Conservation (phyloP, 2,797 vertebrate species). For the Neosalanx taihuensis region DNA sequence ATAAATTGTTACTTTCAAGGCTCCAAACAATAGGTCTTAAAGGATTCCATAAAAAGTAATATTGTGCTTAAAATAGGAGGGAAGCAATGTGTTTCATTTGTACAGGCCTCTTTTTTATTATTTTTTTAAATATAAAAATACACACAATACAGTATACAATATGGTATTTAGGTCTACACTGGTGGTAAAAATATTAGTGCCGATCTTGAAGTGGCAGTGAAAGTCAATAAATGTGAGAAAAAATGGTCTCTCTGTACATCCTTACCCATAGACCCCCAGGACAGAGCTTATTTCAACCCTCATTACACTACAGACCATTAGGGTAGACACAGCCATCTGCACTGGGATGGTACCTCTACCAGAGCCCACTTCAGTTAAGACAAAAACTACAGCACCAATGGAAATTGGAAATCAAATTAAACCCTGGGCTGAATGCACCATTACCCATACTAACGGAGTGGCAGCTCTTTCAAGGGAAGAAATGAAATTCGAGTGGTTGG, state of each 20-base stretch:
- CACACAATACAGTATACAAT: not conserved
- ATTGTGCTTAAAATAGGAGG: constrained; percentile 38
- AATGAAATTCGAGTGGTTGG: constrained; percentile 46
- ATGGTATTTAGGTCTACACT: constrained; percentile 13
- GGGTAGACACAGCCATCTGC: constrained; percentile 66
- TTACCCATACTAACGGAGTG: constrained; percentile 69
- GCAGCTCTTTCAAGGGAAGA: constrained; percentile 52
- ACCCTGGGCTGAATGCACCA: constrained; percentile 70
- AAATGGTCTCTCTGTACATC: not conserved
- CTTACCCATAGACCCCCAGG: constrained; percentile 52
- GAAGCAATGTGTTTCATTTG: not conserved
- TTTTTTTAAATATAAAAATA: constrained; percentile 11
- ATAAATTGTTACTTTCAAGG: constrained; percentile 42
- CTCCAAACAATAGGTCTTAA: constrained; percentile 34
- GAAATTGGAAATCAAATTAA: constrained; percentile 81
- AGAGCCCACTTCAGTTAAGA: constrained; percentile 65
- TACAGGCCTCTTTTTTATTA: no score
- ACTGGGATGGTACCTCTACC: constrained; percentile 43
- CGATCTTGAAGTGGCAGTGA: not conserved
- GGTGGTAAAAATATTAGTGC: no score
- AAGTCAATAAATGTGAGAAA: not conserved
- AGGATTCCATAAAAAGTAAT: constrained; percentile 32
- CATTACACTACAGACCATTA: constrained; percentile 81
- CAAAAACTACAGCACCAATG: constrained; percentile 65
- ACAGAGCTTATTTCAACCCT: constrained; percentile 76